These are phyloP conservation scores for Python bivittatus DNA, from an alignment of 2,113 vertebrate species.

Conservation along the genomic window DNA sequence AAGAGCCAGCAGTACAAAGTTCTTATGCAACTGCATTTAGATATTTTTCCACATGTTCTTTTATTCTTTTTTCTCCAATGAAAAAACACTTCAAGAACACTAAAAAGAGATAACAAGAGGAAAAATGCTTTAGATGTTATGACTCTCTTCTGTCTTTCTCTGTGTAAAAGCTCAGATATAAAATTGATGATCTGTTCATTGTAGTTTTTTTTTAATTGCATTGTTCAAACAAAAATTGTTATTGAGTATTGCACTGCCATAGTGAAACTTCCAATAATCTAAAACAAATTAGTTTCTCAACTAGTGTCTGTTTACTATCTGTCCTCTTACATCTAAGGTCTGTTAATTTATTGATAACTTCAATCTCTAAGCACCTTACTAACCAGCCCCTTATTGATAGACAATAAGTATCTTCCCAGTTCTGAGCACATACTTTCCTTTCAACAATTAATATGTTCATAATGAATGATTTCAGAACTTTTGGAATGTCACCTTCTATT, in stretches of 20 bases:
- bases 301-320: neutral
- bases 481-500: neutral
- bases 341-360: neutral
- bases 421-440: neutral
- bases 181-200: neutral
- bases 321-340: neutral
- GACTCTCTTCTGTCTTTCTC: neutral
- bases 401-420: neutral
- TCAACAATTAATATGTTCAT: neutral
- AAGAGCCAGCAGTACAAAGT: neutral
- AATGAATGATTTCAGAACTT: neutral
- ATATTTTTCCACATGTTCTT: neutral
- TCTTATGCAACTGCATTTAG: neutral
- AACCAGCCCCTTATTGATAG: neutral
- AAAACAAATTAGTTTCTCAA: neutral
- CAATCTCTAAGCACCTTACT: neutral
- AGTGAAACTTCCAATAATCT: neutral
- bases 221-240: neutral
- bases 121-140: neutral
- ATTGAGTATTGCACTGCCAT: neutral
- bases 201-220: neutral
- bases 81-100: neutral
- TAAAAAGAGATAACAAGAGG: neutral
- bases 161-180: neutral
- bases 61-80: neutral